Evolutionary conservation across 1,140 invertebrate genomes (phyloP), one percentile per base, ranked within the genome.

Genomic region (Stratiolaelaps scimitus): DNA sequence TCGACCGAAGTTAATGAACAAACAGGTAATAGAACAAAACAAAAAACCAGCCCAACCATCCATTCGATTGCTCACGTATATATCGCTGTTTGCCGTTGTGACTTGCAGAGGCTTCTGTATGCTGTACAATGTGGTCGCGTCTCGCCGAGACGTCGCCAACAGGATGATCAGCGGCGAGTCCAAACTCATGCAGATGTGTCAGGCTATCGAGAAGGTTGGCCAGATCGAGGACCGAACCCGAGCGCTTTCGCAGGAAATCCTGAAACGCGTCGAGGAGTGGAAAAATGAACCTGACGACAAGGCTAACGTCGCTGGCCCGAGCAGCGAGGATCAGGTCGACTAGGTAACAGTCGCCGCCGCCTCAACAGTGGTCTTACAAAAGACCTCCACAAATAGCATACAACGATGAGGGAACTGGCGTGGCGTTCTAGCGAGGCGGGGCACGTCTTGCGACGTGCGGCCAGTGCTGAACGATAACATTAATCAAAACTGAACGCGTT

Each of bases 81-180:
- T n/a, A n/a, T n/a, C n/a, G n/a, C n/a, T n/a, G n/a, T n/a, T 48
- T 48, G 28, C 56, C 44, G 23, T 45, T 28, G 40, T 71, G 28
- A n/a, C 56, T 30, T 69, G 20, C 15, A 66, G 23, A 15, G 66
- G 34, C 23, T 47, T 66, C 30, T 66, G 30, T 65, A 65, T 66
- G 23, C 40, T 65, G 65, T 66, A 64, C 28, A 65, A 45, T 65
- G 26, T 65, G 46, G 46, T 45, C 15, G 43, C 64, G 1, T 65
- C 23, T 53, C 26, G 40, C 15, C 26, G 40, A 4, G 64, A 65
- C 4, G 43, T 65, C 1, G 23, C 19, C 29, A 4, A 28, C 4
- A 30, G 13, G 29, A 53, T 53, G 43, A 23, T 30, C 17, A 53
- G 47, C 23, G 43, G 40, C 1, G 40, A 45, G 15, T 65, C 40